A percentile compares a stretch with the other conserved stretches of the same genome.
phyloP scores from a whole-genome alignment of 2,113 vertebrate species.

The Picathartes gymnocephalus region DNA sequence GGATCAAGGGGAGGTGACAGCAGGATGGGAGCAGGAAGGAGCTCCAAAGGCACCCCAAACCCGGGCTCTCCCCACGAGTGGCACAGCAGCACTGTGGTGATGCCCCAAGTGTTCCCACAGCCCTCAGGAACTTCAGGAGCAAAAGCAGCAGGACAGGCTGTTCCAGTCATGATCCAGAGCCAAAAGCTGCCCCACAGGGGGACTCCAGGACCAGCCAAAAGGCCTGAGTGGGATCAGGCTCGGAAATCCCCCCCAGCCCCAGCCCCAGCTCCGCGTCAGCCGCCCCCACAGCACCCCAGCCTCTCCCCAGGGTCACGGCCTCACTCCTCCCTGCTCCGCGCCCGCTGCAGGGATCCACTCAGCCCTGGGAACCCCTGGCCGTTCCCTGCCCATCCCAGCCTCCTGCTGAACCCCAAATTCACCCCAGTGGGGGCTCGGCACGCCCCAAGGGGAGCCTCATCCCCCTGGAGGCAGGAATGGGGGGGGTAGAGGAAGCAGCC shows the following conservation, averaged over 20 bases:
- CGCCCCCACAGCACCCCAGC: not conserved
- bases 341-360: not conserved
- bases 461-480: not conserved
- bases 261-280: fast-evolving
- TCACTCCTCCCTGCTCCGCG: not conserved
- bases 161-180: fast-evolving
- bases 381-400: not conserved
- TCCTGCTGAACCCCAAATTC: not conserved
- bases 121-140: fast-evolving
- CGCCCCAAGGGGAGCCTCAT: not conserved
- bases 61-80: fast-evolving
- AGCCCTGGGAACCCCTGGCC: not conserved
- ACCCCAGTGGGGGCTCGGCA: not conserved
- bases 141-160: fast-evolving
- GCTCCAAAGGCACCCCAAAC: not conserved
- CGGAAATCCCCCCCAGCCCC: not conserved
- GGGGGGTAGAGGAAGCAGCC: not conserved
- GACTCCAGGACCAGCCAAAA: not conserved
- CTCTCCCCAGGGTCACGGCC: not conserved
- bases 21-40: fast-evolving
- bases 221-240: not conserved
- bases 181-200: not conserved
- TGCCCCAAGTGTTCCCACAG: fast-evolving
- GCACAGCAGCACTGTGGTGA: not conserved
- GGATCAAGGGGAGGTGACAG: fast-evolving